These are phyloP conservation scores for Macropus fuliginosus DNA, from an alignment of 2,797 vertebrate species.

Conservation along the genomic window DNA sequence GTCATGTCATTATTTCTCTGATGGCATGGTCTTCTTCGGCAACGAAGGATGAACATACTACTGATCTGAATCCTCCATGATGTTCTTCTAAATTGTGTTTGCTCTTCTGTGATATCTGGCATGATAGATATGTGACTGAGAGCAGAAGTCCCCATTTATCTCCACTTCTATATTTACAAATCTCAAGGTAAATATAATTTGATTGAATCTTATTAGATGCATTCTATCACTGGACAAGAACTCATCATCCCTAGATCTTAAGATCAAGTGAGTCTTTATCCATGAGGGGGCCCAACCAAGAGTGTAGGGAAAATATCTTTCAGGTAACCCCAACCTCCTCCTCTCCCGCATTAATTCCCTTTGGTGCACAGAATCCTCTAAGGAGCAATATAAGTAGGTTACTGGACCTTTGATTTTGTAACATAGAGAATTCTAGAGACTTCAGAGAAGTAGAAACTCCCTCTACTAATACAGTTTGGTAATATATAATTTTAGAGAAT, in stretches of 20 bases:
- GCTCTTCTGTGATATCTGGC: not conserved
- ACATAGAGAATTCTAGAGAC: not conserved
- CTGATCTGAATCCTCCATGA: not conserved
- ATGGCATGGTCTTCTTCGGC: too few species aligned
- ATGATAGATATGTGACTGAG: not conserved
- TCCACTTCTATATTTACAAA: not conserved
- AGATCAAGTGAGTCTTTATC: not conserved
- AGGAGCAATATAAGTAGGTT: not conserved
- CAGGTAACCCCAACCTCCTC: not conserved
- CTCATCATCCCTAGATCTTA: not conserved
- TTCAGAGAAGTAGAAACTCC: not conserved
- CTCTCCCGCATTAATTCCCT: not conserved
- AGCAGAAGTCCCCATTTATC: not conserved
- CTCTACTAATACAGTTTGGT: not conserved
- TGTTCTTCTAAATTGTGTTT: not conserved
- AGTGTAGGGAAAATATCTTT: not conserved
- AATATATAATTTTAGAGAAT: not conserved
- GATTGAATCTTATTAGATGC: not conserved
- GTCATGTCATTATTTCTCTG: too few species aligned
- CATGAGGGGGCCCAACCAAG: not conserved
- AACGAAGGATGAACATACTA: too few species aligned
- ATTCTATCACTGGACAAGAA: not conserved
- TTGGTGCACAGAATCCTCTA: not conserved
- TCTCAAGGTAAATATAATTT: not conserved
- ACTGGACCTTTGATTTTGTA: not conserved